Conservation (phyloP, 2,888 invertebrate species). For the Teinopalpus imperialis region DNA sequence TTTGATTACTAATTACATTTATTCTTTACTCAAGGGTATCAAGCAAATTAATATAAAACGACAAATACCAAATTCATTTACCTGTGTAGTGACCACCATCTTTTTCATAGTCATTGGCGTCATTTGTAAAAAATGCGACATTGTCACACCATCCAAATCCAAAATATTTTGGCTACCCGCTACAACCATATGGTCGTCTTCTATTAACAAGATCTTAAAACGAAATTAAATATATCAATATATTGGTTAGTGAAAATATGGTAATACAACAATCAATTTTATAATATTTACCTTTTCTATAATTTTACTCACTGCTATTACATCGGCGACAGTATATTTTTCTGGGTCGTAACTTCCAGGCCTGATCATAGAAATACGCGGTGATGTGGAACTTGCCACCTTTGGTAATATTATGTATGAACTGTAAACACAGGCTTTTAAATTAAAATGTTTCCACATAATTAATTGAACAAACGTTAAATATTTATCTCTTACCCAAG, state of each 20-base stretch:
- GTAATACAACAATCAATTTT: no score
- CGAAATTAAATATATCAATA: background rate
- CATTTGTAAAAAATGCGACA: conserved; percentile 66
- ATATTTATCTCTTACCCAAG: no score
- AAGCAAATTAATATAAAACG: no score
- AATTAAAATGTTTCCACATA: no score
- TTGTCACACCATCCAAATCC: conserved; percentile 62
- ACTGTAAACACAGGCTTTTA: conserved; percentile 29
- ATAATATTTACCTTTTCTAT: conserved; percentile 43
- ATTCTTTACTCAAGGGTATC: no score
- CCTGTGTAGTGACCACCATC: conserved; percentile 44
- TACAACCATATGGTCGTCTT: conserved; percentile 65
- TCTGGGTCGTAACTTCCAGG: conserved; percentile 70
- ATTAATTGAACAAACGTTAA: no score
- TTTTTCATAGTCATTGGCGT: conserved; percentile 71
- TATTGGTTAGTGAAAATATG: no score
- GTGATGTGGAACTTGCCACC: conserved; percentile 44
- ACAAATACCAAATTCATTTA: no score
- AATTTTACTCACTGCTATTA: conserved; percentile 40
- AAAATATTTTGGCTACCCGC: conserved; percentile 57
- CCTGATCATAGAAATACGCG: conserved; percentile 73
- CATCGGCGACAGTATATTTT: conserved; percentile 47
- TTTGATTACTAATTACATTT: no score
- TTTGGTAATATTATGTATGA: conserved; percentile 46
- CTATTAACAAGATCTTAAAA: conserved; percentile 52